These are phyloP conservation scores for Parasteatoda lunata DNA, from an alignment of 2,888 invertebrate species.

Conservation along the genomic window DNA sequence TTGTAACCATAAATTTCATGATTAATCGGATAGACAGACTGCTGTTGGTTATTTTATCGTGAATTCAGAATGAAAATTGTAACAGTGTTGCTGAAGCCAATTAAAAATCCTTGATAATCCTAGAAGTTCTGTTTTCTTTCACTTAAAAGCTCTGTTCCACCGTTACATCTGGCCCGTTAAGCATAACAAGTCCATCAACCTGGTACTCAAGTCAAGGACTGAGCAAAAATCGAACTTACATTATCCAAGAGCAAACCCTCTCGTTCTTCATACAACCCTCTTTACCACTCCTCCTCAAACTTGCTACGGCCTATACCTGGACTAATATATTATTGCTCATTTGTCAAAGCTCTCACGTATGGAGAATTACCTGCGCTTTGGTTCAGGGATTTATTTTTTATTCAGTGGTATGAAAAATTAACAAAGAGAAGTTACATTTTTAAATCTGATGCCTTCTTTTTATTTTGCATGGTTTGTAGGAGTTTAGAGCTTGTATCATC, in stretches of 20 bases:
- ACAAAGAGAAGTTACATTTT: conserved; percentile 64
- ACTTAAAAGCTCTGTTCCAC: neutral
- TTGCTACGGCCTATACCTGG: conserved; percentile 11
- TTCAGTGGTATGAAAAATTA: conserved; percentile 45
- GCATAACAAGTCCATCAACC: conserved; percentile 42
- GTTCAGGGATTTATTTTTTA: conserved; percentile 30
- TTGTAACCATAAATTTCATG: too few species aligned
- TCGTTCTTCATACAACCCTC: conserved; percentile 29
- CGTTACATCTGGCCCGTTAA: conserved; percentile 45
- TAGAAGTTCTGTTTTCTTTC: too few species aligned
- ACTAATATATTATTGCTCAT: conserved; percentile 52
- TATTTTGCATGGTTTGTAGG: too few species aligned
- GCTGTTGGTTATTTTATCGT: too few species aligned
- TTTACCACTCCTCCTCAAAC: neutral
- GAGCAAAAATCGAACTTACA: conserved; percentile 13
- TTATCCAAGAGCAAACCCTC: conserved; percentile 21
- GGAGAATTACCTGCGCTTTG: conserved; percentile 28
- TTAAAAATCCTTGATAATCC: too few species aligned
- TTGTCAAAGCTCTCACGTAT: conserved; percentile 62
- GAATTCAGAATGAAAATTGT: too few species aligned
- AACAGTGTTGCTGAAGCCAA: too few species aligned
- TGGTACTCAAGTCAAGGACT: conserved; percentile 24
- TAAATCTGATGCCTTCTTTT: conserved; percentile 1
- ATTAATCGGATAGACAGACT: too few species aligned
- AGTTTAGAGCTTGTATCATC: neutral